Evolutionary conservation across 2,797 vertebrate species (phyloP).

Genomic region (Holocentrus rufus): DNA sequence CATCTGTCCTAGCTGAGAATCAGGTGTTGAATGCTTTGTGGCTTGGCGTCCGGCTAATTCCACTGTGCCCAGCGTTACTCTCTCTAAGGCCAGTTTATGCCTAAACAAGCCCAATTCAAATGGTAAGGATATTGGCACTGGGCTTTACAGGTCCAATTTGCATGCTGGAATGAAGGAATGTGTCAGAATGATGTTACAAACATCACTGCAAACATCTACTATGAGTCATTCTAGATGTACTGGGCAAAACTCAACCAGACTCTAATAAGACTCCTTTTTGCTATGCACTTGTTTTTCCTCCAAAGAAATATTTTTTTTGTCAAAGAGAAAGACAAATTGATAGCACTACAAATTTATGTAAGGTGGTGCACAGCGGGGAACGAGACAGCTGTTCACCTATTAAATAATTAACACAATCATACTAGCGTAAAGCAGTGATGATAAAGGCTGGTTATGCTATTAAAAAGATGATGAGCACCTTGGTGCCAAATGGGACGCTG

Average conservation of each 20-base stretch:
- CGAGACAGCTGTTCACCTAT: conserved; percentile 43
- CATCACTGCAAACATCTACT: conserved; percentile 1
- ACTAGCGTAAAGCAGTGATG: conserved; percentile 13
- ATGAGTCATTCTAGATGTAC: background rate
- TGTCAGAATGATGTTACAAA: conserved; percentile 31
- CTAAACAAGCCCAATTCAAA: conserved; percentile 63
- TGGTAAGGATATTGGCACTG: conserved; percentile 46
- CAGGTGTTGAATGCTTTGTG: conserved; percentile 74
- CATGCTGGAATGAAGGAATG: conserved; percentile 43
- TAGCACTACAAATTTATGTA: background rate
- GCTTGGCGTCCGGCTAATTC: conserved; percentile 74
- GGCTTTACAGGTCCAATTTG: conserved; percentile 51
- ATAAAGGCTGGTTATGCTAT: conserved; percentile 6
- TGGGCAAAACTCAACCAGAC: conserved; percentile 1
- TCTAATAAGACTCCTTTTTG: conserved; percentile 3
- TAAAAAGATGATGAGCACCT: conserved; percentile 21
- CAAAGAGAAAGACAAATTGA: conserved; percentile 12
- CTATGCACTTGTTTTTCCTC: conserved; percentile 12
- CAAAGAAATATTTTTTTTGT: background rate
- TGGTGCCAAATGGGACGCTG: conserved; percentile 26
- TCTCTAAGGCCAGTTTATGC: conserved; percentile 67
- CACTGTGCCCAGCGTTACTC: conserved; percentile 51
- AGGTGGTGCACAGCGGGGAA: conserved; percentile 10
- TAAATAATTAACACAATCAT: conserved; percentile 44
- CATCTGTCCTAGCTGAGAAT: conserved; percentile 79